Evolutionary conservation across 1,140 invertebrate species (phyloP).

Genomic region (Lordiphosa stackelbergi): DNA sequence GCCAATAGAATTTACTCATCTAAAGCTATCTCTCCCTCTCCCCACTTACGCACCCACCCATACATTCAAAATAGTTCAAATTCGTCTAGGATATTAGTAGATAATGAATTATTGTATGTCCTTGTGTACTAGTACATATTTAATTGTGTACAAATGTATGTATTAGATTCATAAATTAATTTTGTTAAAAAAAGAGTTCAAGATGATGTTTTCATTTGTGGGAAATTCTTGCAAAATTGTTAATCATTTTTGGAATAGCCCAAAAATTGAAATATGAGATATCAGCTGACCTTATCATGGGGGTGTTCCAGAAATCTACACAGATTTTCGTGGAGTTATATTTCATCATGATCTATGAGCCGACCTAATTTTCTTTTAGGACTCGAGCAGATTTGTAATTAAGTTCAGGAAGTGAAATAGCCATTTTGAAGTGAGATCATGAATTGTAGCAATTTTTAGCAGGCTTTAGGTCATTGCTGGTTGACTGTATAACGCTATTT

Average conservation of each 20-base stretch:
- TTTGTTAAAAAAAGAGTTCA: not conserved
- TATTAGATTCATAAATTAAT: conserved; percentile 4
- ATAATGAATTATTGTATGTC: conserved; percentile 32
- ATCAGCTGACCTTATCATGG: no score
- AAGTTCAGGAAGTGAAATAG: no score
- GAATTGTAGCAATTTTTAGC: no score
- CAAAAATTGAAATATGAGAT: no score
- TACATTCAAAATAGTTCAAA: conserved; percentile 44
- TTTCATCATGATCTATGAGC: no score
- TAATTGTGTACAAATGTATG: not conserved
- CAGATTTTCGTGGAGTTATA: no score
- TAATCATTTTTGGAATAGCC: not conserved
- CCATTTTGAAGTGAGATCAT: no score
- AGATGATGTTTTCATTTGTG: not conserved
- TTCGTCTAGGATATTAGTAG: conserved; percentile 58
- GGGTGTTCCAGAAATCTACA: no score
- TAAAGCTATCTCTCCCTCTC: not conserved
- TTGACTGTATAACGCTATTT: no score
- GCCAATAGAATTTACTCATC: conserved; percentile 20
- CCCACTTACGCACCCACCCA: not conserved
- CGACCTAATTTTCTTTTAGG: no score
- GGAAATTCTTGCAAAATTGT: not conserved
- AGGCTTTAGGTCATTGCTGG: no score
- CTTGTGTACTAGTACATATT: conserved; percentile 29
- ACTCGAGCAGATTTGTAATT: no score